Conservation (phyloP, 2,797 vertebrate species). For the Aldrovandia affinis region DNA sequence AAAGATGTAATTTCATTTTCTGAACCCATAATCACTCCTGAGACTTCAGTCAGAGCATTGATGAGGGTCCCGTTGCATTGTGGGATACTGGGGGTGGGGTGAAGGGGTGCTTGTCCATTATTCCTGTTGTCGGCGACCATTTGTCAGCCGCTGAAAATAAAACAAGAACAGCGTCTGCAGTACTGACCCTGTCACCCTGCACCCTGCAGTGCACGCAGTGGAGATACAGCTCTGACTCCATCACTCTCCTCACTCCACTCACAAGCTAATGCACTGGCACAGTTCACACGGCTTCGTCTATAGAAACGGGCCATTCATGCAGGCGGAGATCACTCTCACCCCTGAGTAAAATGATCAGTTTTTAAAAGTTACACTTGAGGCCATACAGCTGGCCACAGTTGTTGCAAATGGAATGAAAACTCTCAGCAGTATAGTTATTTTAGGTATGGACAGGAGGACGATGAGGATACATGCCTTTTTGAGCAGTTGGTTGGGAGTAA, state of each 20-base stretch:
- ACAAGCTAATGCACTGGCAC: background rate
- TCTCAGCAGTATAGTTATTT: background rate
- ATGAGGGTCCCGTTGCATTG: constrained; percentile 2
- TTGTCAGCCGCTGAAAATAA: background rate
- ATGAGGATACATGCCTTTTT: background rate
- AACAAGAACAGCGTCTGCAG: background rate
- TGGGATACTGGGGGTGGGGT: background rate
- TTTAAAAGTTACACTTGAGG: background rate
- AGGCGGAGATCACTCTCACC: background rate
- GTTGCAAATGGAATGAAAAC: background rate
- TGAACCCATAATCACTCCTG: background rate
- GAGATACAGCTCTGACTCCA: no score
- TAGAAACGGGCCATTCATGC: background rate
- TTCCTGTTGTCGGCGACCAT: background rate
- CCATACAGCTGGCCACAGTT: background rate
- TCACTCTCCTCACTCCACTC: no score
- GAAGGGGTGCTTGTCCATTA: background rate
- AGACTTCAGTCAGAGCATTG: background rate
- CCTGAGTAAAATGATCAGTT: background rate
- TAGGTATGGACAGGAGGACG: background rate
- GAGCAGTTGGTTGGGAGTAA: background rate
- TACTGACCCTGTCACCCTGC: background rate
- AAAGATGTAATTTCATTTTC: background rate
- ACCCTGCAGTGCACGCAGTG: background rate
- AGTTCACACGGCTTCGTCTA: background rate